Evolutionary conservation across 2,888 invertebrate species (phyloP), one percentile per base, ranked within the genome.

Genomic region (Fissipunctia ypsillon): DNA sequence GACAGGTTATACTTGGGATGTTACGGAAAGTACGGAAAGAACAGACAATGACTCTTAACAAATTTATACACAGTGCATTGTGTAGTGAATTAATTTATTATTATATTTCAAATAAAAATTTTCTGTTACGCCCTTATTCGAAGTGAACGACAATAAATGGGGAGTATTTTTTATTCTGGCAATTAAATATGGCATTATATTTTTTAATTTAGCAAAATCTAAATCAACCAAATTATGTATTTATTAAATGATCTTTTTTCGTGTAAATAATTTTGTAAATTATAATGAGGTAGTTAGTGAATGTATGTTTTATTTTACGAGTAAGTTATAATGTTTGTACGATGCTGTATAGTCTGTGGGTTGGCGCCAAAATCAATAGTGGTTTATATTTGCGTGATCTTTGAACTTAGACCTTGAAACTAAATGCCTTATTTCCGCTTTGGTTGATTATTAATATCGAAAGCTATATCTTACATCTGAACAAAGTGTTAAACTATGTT

Each of bases 191-290:
- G 81, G 81, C 84, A 80, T 86, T 84, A 82, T 80, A 87, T 78
- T 82, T 84, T 81, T 84, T 81, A 81, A 72, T 85, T 84, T 81
- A 81, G 81, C 80, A 71, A 80, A 87, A 85, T 85, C 83, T 83
- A 84, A 80, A 84, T 85, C 94, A 93, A 93, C 94, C 95, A 95
- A 95, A 95, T 94, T 93, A 87, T 90, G 88, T 91, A 93, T 94
- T 93, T 95, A 95, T 95, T 94, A 90, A 92, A 92, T 91, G 91
- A 92, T 93, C 90, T 92, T 90, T 84, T 87, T 84, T 89, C 87
- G 87, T 95, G 94, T 95, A 94, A 93, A 95, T 96, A 95, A 87
- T 90, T n/a, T 88, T 95, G 94, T 95, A 95, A 91, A 95, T 93
- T 94, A 91, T 92, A 91, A 90, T 91, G 90, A 88, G 86, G 88